Conservation (phyloP, 2,113 vertebrate genomes). For the Euleptes europaea region DNA sequence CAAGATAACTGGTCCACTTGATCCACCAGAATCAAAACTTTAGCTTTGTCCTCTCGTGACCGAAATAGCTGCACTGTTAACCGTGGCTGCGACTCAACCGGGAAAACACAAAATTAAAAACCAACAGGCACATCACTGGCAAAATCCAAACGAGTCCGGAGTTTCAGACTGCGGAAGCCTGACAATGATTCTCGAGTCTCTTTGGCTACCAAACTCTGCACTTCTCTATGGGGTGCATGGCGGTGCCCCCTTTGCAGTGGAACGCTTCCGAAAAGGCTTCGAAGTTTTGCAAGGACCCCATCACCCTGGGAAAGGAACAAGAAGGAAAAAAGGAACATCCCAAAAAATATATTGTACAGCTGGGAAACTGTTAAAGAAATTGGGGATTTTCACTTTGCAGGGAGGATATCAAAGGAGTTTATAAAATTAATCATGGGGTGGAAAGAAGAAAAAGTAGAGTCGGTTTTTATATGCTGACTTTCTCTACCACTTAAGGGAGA, state of each 20-base stretch:
- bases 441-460: no score
- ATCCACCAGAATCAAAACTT: not conserved
- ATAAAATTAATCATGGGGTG: no score
- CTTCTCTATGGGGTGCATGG: slow-evolving; percentile 86
- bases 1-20: accelerated
- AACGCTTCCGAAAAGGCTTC: slow-evolving; percentile 91
- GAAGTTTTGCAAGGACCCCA: slow-evolving; percentile 95
- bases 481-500: no score
- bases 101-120: not conserved
- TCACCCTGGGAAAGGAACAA: slow-evolving; percentile 78
- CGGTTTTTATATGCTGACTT: no score
- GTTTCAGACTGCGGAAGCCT: not conserved
- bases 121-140: slow-evolving; percentile 44
- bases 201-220: slow-evolving; percentile 90
- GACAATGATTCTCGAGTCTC: not conserved
- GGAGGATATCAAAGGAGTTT: no score
- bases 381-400: no score
- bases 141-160: not conserved
- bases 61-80: slow-evolving; percentile 9
- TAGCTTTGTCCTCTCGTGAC: not conserved
- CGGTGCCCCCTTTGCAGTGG: slow-evolving; percentile 82
- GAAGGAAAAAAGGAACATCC: not conserved
- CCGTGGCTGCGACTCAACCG: slow-evolving; percentile 44
- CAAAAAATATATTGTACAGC: no score
- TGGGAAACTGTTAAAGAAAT: not conserved